phyloP scores from a whole-genome alignment of 2,797 vertebrate species.

The Platyrinchus mystaceus region DNA sequence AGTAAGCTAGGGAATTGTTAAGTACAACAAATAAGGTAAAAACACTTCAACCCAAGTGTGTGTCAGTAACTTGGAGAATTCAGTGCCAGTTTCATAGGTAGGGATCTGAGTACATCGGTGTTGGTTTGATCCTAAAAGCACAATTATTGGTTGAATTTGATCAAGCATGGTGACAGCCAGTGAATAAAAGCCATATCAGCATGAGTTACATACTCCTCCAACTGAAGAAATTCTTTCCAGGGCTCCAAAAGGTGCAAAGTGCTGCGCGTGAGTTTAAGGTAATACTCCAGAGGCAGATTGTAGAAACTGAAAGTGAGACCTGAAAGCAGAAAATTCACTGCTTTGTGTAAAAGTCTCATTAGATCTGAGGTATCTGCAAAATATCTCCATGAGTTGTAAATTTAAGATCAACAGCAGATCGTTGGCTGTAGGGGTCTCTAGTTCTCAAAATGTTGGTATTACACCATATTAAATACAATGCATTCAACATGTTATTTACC shows the following conservation, averaged over 20 bases:
- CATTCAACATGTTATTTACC: not conserved
- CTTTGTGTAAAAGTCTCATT: not conserved
- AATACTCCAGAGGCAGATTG: not conserved
- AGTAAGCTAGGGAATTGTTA: not conserved
- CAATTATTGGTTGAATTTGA: not conserved
- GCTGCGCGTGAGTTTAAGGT: not conserved
- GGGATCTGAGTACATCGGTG: not conserved
- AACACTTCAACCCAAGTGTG: not conserved
- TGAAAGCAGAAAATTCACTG: not conserved
- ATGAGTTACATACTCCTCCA: not conserved
- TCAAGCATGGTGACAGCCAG: not conserved
- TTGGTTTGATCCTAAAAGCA: not conserved
- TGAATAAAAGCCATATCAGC: not conserved
- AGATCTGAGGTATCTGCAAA: not conserved
- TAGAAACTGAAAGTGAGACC: not conserved
- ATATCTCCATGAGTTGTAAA: not conserved
- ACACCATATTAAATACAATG: not conserved
- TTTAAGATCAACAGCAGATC: not conserved
- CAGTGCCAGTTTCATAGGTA: not conserved
- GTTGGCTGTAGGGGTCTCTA: not conserved
- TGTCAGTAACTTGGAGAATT: not conserved
- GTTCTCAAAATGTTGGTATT: not conserved
- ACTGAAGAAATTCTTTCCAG: not conserved
- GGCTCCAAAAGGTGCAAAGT: not conserved
- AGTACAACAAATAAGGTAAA: not conserved